phyloP scores from a whole-genome alignment of 1,140 invertebrate species.

The Octopus bimaculoides region DNA sequence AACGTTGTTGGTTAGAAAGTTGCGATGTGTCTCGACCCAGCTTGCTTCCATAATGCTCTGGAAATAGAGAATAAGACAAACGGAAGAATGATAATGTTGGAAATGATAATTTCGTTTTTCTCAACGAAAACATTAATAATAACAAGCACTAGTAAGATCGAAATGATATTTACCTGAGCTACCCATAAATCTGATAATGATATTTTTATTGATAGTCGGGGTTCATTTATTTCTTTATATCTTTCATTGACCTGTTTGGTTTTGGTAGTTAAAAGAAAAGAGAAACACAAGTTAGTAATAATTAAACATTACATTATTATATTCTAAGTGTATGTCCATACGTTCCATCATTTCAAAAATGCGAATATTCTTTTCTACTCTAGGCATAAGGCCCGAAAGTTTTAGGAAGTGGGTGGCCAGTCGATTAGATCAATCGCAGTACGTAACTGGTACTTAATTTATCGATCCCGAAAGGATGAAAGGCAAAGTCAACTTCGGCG shows the following conservation, averaged over 20 bases:
- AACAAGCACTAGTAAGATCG: not conserved
- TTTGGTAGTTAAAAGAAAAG: too few relatives aligned
- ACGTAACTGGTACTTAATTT: too few relatives aligned
- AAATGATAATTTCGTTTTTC: not conserved
- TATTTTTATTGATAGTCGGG: not conserved
- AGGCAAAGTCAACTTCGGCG: too few relatives aligned
- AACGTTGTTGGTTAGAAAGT: not conserved
- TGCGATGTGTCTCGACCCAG: not conserved
- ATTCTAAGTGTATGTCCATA: too few relatives aligned
- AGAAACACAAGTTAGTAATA: too few relatives aligned
- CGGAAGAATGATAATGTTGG: not conserved
- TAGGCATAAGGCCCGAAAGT: too few relatives aligned
- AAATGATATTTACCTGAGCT: not conserved
- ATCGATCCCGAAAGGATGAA: too few relatives aligned
- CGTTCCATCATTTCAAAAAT: too few relatives aligned
- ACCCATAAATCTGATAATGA: not conserved
- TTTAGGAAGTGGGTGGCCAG: too few relatives aligned
- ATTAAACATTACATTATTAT: too few relatives aligned
- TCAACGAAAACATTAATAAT: not conserved
- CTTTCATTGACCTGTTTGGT: not conserved
- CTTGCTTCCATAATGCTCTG: not conserved
- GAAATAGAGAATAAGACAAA: not conserved
- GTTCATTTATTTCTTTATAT: not conserved
- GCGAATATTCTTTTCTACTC: too few relatives aligned
- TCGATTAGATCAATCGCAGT: too few relatives aligned